Evolutionary conservation across 92 coral and sea anemone species (phyloP).

Genomic region (Siderastrea siderea): DNA sequence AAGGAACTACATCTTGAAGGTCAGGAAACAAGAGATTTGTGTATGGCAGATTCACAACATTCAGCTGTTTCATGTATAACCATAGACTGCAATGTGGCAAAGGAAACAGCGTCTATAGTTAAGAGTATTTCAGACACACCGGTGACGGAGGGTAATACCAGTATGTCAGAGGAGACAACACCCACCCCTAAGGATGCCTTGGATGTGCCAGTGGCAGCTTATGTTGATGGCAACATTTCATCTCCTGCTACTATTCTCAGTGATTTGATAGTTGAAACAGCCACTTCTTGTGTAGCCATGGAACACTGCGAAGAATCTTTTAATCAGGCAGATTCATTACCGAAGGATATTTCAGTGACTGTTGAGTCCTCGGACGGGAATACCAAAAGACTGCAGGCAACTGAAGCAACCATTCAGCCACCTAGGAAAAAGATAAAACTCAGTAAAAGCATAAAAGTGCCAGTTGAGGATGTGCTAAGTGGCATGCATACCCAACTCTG

Average conservation of each 20-base stretch:
- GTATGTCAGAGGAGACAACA: background rate
- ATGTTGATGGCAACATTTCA: background rate
- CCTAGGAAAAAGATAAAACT: constrained; percentile 23
- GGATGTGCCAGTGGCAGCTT: background rate
- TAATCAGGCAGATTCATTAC: background rate
- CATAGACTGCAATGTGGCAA: background rate
- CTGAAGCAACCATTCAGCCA: background rate
- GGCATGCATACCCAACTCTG: constrained; percentile 27
- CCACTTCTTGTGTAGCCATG: background rate
- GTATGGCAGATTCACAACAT: background rate
- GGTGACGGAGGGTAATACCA: background rate
- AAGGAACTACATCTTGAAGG: background rate
- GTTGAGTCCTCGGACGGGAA: background rate
- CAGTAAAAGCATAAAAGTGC: background rate
- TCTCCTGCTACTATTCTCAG: background rate
- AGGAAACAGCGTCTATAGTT: background rate
- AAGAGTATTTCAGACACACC: background rate
- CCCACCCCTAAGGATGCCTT: background rate
- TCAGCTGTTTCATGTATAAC: background rate
- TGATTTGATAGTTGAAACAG: background rate
- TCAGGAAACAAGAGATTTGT: background rate
- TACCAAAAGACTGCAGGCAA: background rate
- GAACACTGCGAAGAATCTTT: background rate
- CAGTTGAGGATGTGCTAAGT: background rate
- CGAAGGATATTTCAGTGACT: background rate